Conservation (phyloP, 2,113 vertebrate species). For the Cinclus cinclus region DNA sequence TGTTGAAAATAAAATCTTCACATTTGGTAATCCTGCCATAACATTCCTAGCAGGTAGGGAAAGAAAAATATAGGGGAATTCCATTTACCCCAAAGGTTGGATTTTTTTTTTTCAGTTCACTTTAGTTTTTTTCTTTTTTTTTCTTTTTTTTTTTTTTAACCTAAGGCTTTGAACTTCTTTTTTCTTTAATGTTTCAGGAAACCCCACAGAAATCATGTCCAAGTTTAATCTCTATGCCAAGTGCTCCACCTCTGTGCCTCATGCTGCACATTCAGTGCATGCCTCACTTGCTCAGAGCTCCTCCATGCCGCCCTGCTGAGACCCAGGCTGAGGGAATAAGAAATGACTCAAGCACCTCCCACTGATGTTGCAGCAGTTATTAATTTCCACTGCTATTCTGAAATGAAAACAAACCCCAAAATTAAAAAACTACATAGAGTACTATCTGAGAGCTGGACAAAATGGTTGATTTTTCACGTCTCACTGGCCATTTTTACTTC, state of each 20-base stretch:
- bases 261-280: accelerated
- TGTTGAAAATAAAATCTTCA: not conserved
- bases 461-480: not conserved
- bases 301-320: accelerated
- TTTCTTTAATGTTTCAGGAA: not conserved
- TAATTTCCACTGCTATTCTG: not conserved
- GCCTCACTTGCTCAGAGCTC: not conserved
- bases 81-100: not conserved
- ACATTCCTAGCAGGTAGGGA: not conserved
- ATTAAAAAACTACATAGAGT: not conserved
- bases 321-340: not conserved
- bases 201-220: not conserved
- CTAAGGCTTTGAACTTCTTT: not conserved
- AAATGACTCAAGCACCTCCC: not conserved
- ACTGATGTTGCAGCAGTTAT: not conserved
- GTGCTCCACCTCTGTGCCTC: not conserved
- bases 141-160: not conserved
- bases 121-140: not conserved
- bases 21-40: not conserved
- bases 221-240: not conserved
- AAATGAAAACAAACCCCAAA: not conserved
- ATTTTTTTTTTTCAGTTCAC: not conserved
- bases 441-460: not conserved
- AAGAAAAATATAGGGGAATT: not conserved
- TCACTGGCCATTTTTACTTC: not conserved